Evolutionary conservation across 2,113 vertebrate species (phyloP).

Genomic region (Amphiprion percula): DNA sequence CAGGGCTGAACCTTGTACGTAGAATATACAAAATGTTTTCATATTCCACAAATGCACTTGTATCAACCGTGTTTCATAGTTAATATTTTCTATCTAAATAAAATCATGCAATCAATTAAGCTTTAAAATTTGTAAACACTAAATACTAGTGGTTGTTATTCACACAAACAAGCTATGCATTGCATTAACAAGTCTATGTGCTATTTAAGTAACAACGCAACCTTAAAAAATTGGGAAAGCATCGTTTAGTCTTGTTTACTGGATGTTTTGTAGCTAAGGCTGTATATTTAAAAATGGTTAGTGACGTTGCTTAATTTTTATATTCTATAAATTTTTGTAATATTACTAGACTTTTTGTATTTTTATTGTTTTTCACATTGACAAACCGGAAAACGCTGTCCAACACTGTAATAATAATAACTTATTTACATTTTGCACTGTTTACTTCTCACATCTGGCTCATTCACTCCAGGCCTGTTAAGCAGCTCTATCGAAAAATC

Average conservation of each 20-base stretch:
- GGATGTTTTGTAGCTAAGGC: too few species aligned
- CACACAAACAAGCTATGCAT: neutral
- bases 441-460: conserved; percentile 58
- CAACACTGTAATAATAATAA: neutral
- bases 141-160: neutral
- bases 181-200: neutral
- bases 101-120: too few species aligned
- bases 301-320: too few species aligned
- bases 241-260: too few species aligned
- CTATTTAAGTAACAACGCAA: too few species aligned
- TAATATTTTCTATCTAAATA: too few species aligned
- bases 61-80: too few species aligned
- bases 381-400: neutral
- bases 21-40: neutral
- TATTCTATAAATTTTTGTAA: too few species aligned
- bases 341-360: too few species aligned
- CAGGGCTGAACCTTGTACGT: neutral
- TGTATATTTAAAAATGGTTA: too few species aligned
- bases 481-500: conserved; percentile 11
- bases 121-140: neutral
- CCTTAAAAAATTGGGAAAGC: too few species aligned
- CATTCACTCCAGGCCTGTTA: conserved; percentile 16
- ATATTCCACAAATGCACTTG: neutral
- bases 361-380: too few species aligned
- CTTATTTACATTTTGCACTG: conserved; percentile 58